phyloP scores from a whole-genome alignment of 1,140 invertebrate species.

The Magallana ariakensis region DNA sequence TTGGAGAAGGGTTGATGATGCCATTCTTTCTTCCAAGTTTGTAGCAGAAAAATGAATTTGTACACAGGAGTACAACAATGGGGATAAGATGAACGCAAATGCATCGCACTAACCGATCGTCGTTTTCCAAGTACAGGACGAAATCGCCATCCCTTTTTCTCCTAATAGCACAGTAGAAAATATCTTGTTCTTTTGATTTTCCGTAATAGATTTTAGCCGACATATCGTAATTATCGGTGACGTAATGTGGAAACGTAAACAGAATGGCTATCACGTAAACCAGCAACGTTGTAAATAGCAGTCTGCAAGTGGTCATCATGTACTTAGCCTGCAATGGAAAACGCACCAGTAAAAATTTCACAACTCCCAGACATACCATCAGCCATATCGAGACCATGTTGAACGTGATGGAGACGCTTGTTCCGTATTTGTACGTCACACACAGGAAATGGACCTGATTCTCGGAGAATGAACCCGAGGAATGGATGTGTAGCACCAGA shows the following conservation, averaged over 20 bases:
- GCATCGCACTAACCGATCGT: not conserved
- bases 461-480: not conserved
- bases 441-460: slow-evolving; percentile 3
- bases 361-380: not conserved
- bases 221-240: slow-evolving; percentile 14
- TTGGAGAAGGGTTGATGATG: not conserved
- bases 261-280: not conserved
- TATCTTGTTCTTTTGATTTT: not conserved
- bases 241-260: not conserved
- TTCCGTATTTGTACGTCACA: slow-evolving; percentile 21
- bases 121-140: not conserved
- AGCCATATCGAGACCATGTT: slow-evolving; percentile 10
- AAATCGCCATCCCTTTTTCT: not conserved
- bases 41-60: not conserved
- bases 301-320: not conserved
- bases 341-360: not conserved
- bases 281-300: not conserved
- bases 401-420: not conserved
- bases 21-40: not conserved
- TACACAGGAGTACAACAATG: not conserved
- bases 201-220: not conserved
- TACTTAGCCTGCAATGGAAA: not conserved
- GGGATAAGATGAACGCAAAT: not conserved
- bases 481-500: not conserved
- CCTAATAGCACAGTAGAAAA: not conserved